These are phyloP conservation scores for Brenthis daphne DNA, from an alignment of 2,888 invertebrate genomes.

Conservation along the genomic window DNA sequence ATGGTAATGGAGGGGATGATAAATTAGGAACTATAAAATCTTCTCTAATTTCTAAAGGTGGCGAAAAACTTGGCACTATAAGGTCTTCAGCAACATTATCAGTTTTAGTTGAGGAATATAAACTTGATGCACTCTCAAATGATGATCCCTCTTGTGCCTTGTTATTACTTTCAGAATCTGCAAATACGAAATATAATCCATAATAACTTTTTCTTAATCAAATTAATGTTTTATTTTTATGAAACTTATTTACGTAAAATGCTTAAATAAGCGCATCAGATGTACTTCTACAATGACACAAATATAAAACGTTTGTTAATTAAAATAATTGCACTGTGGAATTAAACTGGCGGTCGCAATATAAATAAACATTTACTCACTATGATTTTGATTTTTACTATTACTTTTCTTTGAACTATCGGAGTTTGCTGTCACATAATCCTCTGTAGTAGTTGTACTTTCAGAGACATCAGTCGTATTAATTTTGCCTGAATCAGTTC, in stretches of 20 bases:
- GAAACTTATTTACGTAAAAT: too few species aligned
- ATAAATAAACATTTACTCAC: slow-evolving; percentile 52
- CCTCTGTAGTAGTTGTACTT: slow-evolving; percentile 92
- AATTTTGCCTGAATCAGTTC: slow-evolving; percentile 87
- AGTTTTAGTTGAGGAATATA: slow-evolving; percentile 89
- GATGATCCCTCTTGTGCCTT: slow-evolving; percentile 89
- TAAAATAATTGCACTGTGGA: neutral
- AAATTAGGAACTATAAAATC: slow-evolving; percentile 74
- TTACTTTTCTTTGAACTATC: slow-evolving; percentile 87
- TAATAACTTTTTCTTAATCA: too few species aligned
- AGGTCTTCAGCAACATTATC: slow-evolving; percentile 86
- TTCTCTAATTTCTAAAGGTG: slow-evolving; percentile 79
- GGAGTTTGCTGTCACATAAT: slow-evolving; percentile 93
- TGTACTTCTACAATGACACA: neutral
- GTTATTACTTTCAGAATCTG: slow-evolving; percentile 82
- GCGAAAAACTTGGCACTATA: slow-evolving; percentile 83
- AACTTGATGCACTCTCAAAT: slow-evolving; percentile 93
- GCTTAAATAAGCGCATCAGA: too few species aligned
- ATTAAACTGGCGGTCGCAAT: neutral
- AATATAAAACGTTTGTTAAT: neutral
- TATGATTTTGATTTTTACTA: slow-evolving; percentile 69
- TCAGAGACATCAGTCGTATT: slow-evolving; percentile 92
- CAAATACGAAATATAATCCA: slow-evolving; percentile 43
- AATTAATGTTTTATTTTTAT: too few species aligned
- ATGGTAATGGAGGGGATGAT: slow-evolving; percentile 73